Evolutionary conservation across 2,797 vertebrate species (phyloP).

Genomic region (Chaenodraco wilsoni): DNA sequence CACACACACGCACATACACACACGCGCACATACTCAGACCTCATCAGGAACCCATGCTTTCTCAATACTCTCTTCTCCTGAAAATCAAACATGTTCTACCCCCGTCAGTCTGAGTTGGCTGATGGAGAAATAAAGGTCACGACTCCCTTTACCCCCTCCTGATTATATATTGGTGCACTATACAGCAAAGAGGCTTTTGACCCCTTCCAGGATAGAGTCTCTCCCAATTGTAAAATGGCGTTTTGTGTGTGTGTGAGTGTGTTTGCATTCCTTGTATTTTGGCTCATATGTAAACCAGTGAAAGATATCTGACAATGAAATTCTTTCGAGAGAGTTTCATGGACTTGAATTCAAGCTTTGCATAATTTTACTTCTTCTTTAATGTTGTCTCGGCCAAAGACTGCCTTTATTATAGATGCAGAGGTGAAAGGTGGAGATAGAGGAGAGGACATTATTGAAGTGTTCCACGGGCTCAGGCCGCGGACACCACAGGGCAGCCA

Average conservation of each 20-base stretch:
- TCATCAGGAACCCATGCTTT: conserved; percentile 32
- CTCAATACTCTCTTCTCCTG: conserved; percentile 6
- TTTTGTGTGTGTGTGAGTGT: too few species aligned
- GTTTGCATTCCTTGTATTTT: neutral
- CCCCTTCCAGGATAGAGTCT: conserved; percentile 11
- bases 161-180: conserved; percentile 18
- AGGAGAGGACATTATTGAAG: too few species aligned
- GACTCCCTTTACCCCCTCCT: conserved; percentile 25
- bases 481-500: too few species aligned
- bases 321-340: neutral
- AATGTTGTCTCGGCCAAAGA: neutral
- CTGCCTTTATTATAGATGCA: too few species aligned
- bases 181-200: neutral
- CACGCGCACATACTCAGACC: neutral
- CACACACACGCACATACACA: neutral
- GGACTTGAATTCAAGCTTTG: neutral
- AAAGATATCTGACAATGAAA: neutral
- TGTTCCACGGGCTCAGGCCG: too few species aligned
- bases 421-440: too few species aligned
- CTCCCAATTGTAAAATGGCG: conserved; percentile 2
- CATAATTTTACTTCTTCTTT: neutral
- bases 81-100: conserved; percentile 24
- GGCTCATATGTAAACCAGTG: neutral
- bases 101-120: conserved; percentile 12
- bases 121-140: conserved; percentile 51